These are phyloP conservation scores for Epirrita christyi DNA, from an alignment of 2,888 invertebrate genomes.

Conservation along the genomic window DNA sequence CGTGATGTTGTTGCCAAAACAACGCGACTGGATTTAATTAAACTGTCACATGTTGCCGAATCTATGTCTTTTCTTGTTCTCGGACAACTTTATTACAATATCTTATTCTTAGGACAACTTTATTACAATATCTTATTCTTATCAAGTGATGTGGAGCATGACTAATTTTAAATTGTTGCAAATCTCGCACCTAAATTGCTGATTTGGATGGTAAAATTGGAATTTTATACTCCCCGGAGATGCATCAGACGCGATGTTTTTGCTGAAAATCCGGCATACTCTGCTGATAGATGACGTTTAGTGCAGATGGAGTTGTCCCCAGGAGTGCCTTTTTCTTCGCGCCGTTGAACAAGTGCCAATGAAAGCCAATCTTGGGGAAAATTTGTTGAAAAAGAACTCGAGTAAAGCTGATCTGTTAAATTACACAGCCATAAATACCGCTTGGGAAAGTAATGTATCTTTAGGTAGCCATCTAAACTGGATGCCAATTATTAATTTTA, in stretches of 20 bases:
- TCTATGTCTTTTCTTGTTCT: slow-evolving; percentile 33
- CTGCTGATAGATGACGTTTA: slow-evolving; percentile 76
- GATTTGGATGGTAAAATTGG: slow-evolving; percentile 52
- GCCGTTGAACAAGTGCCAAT: slow-evolving; percentile 78
- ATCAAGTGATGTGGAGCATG: slow-evolving; percentile 26
- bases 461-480: slow-evolving; percentile 15
- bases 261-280: slow-evolving; percentile 62
- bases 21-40: slow-evolving; percentile 69
- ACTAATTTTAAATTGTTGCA: slow-evolving; percentile 32
- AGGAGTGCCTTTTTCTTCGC: slow-evolving; percentile 72
- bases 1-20: slow-evolving; percentile 64
- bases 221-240: slow-evolving; percentile 61
- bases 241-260: slow-evolving; percentile 60
- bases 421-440: slow-evolving; percentile 24
- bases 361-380: slow-evolving; percentile 63
- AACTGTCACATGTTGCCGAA: slow-evolving; percentile 58
- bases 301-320: slow-evolving; percentile 77
- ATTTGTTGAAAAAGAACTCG: slow-evolving; percentile 51
- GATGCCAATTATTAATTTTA: slow-evolving; percentile 15
- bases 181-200: slow-evolving; percentile 30
- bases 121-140: slow-evolving; percentile 23
- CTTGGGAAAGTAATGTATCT: slow-evolving; percentile 18
- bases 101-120: slow-evolving; percentile 26
- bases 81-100: slow-evolving; percentile 23
- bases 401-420: slow-evolving; percentile 20